These are phyloP conservation scores for Drosophila watanabei DNA, from an alignment of 1,140 invertebrate species.

Conservation along the genomic window DNA sequence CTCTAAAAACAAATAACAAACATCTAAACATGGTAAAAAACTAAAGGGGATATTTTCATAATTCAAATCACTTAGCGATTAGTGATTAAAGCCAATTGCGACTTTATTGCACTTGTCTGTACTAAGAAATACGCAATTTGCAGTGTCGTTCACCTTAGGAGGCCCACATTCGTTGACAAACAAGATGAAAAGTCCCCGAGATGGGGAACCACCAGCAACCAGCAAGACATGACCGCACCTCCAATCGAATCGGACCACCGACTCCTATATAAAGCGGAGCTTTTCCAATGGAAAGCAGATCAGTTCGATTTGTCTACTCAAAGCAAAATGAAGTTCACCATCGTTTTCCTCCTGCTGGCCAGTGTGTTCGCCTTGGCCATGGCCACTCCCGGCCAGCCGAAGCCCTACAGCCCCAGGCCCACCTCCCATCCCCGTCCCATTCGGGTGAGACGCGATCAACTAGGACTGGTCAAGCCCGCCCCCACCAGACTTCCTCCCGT, in stretches of 20 bases:
- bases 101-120: background rate
- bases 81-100: background rate
- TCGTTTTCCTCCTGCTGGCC: slow-evolving; percentile 42
- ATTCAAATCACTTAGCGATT: background rate
- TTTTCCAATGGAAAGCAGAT: slow-evolving; percentile 7
- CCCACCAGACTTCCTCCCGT: slow-evolving; percentile 8
- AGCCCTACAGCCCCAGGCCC: slow-evolving; percentile 38
- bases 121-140: slow-evolving; percentile 1
- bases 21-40: background rate
- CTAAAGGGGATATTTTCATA: slow-evolving; percentile 4
- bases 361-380: slow-evolving; percentile 33
- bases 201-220: slow-evolving; percentile 20
- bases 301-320: slow-evolving; percentile 21
- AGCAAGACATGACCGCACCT: slow-evolving; percentile 5
- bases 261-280: slow-evolving; percentile 30
- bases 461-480: slow-evolving; percentile 14
- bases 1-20: background rate
- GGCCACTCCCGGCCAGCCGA: slow-evolving; percentile 39
- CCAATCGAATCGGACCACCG: background rate
- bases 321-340: slow-evolving; percentile 41
- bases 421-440: slow-evolving; percentile 53
- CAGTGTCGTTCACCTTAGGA: slow-evolving; percentile 9
- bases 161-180: background rate
- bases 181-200: slow-evolving; percentile 28
- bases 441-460: slow-evolving; percentile 53